A percentile compares a stretch with the other conserved stretches of the same genome.
Conservation (phyloP, 2,113 vertebrate genomes). For the Vimba vimba region DNA sequence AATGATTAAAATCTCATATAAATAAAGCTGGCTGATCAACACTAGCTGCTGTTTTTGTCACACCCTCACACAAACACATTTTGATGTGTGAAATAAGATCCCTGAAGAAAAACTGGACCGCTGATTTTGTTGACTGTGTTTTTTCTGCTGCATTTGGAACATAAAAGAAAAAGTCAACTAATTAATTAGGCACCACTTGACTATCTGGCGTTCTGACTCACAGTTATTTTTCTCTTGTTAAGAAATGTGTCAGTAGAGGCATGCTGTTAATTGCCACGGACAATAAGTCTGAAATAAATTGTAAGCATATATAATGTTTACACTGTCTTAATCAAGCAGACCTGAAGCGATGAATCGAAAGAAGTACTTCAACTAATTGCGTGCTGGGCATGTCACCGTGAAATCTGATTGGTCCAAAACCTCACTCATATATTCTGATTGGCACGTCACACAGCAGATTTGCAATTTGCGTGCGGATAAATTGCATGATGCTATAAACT, state of each 20-base stretch:
- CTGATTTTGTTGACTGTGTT: neutral
- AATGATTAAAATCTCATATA: neutral
- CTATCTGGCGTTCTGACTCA: neutral
- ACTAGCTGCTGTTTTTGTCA: neutral
- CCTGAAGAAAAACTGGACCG: neutral
- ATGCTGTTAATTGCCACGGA: neutral
- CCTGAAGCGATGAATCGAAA: neutral
- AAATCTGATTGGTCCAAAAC: neutral
- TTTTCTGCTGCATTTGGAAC: neutral
- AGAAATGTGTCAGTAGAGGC: neutral
- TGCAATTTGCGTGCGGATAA: neutral
- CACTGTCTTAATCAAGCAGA: neutral
- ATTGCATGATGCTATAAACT: neutral
- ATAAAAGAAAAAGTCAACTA: neutral
- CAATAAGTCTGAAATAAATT: neutral
- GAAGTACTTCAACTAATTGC: neutral
- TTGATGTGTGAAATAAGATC: neutral
- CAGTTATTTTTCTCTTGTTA: neutral
- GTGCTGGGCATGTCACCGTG: neutral
- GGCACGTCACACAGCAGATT: neutral
- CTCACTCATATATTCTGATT: neutral
- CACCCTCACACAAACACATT: neutral
- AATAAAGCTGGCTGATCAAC: slow-evolving; percentile 4
- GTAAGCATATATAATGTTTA: neutral
- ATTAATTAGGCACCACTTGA: slow-evolving; percentile 18